phyloP scores from a whole-genome alignment of 1,140 invertebrate genomes.

The Drosophila auraria region DNA sequence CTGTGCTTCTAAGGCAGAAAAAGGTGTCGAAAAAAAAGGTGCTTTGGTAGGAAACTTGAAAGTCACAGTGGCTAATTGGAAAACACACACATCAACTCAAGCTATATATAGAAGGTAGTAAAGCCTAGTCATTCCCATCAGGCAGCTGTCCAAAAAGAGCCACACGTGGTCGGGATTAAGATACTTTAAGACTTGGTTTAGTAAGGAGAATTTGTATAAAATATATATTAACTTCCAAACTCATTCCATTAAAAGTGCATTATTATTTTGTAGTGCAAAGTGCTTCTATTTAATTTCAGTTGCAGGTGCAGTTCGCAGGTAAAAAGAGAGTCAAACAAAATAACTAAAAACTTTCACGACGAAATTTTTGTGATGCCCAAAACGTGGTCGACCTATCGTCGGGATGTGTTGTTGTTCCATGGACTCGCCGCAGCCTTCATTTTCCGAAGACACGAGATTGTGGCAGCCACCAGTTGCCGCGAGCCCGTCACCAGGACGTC shows the following conservation, averaged over 20 bases:
- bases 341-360: constrained; percentile 29
- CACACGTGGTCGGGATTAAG: constrained; percentile 12
- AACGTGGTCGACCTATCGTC: not conserved
- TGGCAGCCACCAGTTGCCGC: constrained; percentile 94
- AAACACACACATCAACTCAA: constrained; percentile 34
- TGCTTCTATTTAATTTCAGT: not conserved
- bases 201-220: not conserved
- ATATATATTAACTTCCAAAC: not conserved
- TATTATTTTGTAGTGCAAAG: too few species aligned
- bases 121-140: constrained; percentile 52
- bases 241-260: not conserved
- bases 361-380: constrained; percentile 14
- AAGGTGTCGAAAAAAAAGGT: constrained; percentile 16
- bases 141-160: constrained; percentile 39
- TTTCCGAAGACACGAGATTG: constrained; percentile 85
- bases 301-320: not conserved
- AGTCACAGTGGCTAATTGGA: constrained; percentile 72
- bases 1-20: constrained; percentile 3
- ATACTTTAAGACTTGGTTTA: not conserved
- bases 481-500: constrained; percentile 96
- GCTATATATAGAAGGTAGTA: too few species aligned
- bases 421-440: constrained; percentile 28
- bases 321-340: constrained; percentile 16
- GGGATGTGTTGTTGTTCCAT: not conserved
- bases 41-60: constrained; percentile 55